These are phyloP conservation scores for Acrocera orbiculus DNA, from an alignment of 2,888 invertebrate species.

Conservation along the genomic window DNA sequence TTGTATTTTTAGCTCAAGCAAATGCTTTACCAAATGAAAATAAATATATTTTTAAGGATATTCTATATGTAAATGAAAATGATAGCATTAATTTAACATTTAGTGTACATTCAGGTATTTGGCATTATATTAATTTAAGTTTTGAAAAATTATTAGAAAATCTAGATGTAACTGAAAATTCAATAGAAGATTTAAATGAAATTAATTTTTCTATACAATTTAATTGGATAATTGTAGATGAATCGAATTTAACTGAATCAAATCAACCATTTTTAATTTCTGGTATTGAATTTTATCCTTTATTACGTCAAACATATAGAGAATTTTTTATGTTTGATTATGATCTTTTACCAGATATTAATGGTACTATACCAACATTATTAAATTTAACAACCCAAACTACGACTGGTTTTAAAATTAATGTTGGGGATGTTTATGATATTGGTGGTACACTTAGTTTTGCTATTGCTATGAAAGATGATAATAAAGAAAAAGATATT, in stretches of 20 bases:
- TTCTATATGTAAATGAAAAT: conserved; percentile 33
- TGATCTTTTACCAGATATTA: conserved; percentile 44
- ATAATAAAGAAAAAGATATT: conserved; percentile 16
- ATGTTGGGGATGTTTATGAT: conserved; percentile 50
- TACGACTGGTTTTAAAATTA: conserved; percentile 48
- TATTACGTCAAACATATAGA: conserved; percentile 44
- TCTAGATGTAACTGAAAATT: no score
- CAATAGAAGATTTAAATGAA: no score
- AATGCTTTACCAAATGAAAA: conserved; percentile 36
- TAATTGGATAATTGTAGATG: conserved; percentile 16
- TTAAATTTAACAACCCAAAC: conserved; percentile 49
- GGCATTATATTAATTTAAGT: conserved; percentile 39
- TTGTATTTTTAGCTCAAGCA: conserved; percentile 34
- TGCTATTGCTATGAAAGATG: conserved; percentile 49
- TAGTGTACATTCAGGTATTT: conserved; percentile 37
- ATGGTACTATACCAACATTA: conserved; percentile 44
- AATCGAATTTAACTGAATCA: conserved; percentile 6
- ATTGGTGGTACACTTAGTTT: conserved; percentile 64
- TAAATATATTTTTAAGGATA: conserved; percentile 33
- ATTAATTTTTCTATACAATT: conserved; percentile 21
- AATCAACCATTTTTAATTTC: conserved; percentile 20
- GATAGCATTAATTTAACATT: conserved; percentile 33
- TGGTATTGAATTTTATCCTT: conserved; percentile 23
- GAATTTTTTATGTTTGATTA: conserved; percentile 63
- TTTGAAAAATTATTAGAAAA: conserved; percentile 18